These are phyloP conservation scores for Archivesica marissinica DNA, from an alignment of 1,140 invertebrate species.

Conservation along the genomic window DNA sequence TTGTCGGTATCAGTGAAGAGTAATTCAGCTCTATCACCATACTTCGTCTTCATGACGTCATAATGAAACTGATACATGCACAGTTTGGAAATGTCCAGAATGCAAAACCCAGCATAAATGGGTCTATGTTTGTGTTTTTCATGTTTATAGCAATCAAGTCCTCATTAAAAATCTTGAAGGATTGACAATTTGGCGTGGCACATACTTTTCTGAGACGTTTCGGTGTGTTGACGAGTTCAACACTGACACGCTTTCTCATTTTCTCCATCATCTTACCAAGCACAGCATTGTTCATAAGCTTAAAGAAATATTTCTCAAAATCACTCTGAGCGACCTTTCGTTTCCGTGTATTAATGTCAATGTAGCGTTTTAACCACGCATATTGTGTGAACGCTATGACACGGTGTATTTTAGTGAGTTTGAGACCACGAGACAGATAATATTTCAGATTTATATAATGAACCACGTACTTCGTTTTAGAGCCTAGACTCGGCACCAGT, in stretches of 20 bases:
- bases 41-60: conserved; percentile 76
- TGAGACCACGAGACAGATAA: not conserved
- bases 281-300: conserved; percentile 80
- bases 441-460: conserved; percentile 24
- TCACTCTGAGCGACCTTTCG: not conserved
- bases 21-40: conserved; percentile 71
- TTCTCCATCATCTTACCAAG: conserved; percentile 85
- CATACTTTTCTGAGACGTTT: conserved; percentile 70
- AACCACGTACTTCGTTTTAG: conserved; percentile 11
- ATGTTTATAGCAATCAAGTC: conserved; percentile 66
- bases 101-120: conserved; percentile 71
- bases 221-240: conserved; percentile 64
- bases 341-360: conserved; percentile 12
- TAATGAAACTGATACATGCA: conserved; percentile 80
- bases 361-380: not conserved
- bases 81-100: conserved; percentile 71
- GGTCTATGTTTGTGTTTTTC: conserved; percentile 67
- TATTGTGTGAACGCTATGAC: not conserved
- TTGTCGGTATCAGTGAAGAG: conserved; percentile 84
- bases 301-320: conserved; percentile 33
- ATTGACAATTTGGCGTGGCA: conserved; percentile 82
- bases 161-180: conserved; percentile 79
- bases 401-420: conserved; percentile 11
- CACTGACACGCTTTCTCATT: conserved; percentile 66
- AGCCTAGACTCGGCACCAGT: not conserved